phyloP scores from a whole-genome alignment of 2,797 vertebrate species.

The Myiotriccus ornatus region DNA sequence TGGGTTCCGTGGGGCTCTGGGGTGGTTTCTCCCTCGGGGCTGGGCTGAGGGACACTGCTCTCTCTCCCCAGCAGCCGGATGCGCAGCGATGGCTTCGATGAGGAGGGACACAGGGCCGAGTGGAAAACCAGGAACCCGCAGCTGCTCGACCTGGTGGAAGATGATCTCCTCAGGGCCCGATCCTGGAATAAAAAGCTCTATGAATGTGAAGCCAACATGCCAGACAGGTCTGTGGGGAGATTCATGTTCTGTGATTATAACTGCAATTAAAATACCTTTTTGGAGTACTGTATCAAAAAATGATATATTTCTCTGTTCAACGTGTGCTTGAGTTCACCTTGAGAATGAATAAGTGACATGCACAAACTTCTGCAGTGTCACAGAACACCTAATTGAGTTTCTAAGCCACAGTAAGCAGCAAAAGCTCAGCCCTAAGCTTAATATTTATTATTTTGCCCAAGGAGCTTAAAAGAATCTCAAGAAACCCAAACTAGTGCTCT shows the following conservation, averaged over 20 bases:
- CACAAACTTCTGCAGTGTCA: not conserved
- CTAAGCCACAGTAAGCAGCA: not conserved
- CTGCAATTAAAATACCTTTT: not conserved
- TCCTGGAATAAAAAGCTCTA: conserved; percentile 93
- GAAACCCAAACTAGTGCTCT: not conserved
- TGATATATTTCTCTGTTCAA: not conserved
- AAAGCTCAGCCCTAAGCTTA: not conserved
- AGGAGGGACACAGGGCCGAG: conserved; percentile 73
- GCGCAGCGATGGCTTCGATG: conserved; percentile 89
- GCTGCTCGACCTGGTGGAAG: conserved; percentile 73
- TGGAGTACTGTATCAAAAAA: not conserved
- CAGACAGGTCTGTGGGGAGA: conserved; percentile 84
- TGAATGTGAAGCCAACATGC: conserved; percentile 90
- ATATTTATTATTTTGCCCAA: not conserved
- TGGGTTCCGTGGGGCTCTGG: not conserved
- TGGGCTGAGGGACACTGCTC: conserved; percentile 1
- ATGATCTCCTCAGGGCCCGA: conserved; percentile 84
- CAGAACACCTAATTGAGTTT: not conserved
- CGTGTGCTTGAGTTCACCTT: not conserved
- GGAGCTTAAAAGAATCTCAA: not conserved
- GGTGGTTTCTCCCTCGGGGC: not conserved
- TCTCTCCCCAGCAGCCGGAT: conserved; percentile 78
- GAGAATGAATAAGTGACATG: not conserved
- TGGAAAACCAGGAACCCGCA: conserved; percentile 70
- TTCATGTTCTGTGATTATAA: not conserved